Base-by-base conservation (phyloP, 2,888 invertebrate species). In the Sarcophaga carnaria region DNA sequence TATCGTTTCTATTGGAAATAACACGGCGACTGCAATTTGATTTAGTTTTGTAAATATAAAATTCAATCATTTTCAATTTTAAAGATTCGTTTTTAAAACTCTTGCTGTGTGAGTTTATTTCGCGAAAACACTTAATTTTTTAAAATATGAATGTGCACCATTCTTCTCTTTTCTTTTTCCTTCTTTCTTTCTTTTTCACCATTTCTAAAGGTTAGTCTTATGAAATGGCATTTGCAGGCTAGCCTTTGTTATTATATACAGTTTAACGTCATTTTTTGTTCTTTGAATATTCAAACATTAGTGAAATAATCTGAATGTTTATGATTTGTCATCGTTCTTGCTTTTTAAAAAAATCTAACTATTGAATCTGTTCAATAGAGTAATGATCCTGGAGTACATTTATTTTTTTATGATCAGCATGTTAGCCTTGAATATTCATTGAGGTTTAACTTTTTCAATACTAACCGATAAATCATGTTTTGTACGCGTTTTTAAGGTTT, bases 61-160 rank as follows among this genome's bases (percentile, higher is more conserved):
- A 37, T 37, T 37, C 0, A 37, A 6, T 6, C 6, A 37, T 8
- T 6, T 6, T 6, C 2, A 37, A 37, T 37, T 37, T 37, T 37
- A 37, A 37, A 37, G 8, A 37, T 37, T 6, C 14, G 1, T 14
- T 12, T 49, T 14, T 11, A 11, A 49, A 49, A 49, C 6, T 14
- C 10, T 49, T 14, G 49, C 49, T 49, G 83, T 25, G 67, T 47
- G 62, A 20, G 49, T 37, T n/a, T 14, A 25, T 14, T 4, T 12
- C 45, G 27, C 49, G 12, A 67, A 60, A 71, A 59, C 79, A 88
- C 76, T 81, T 83, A 88, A 88, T 88, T 90, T 90, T 90, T 89
- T 90, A 90, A 89, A 90, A 79, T 47, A 80, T 77, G n/a, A n/a
- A 90, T 91, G 91, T 93, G 92, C 91, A 92, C 91, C 92, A 91